These are phyloP conservation scores for Odontocolon sp. DNA, from an alignment of 2,888 invertebrate genomes.

Conservation along the genomic window DNA sequence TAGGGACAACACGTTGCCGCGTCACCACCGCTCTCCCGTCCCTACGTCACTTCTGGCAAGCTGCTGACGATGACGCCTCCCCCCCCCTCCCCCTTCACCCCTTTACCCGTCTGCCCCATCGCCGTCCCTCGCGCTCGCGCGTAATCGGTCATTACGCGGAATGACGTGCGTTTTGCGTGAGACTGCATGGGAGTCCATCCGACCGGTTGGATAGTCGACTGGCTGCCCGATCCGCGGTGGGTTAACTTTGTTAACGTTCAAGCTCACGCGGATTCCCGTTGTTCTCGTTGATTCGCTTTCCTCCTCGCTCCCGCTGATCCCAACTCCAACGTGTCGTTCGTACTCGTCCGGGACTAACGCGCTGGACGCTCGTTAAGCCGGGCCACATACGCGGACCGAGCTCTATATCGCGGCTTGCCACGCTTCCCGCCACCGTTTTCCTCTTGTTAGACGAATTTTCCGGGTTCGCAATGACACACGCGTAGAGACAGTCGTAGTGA, in stretches of 20 bases:
- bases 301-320: slow-evolving; percentile 61
- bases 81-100: not conserved
- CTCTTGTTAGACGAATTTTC: slow-evolving; percentile 59
- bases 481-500: slow-evolving; percentile 53
- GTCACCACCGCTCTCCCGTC: slow-evolving; percentile 66
- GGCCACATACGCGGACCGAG: slow-evolving; percentile 30
- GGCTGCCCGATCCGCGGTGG: slow-evolving; percentile 32
- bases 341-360: slow-evolving; percentile 42
- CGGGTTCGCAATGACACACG: slow-evolving; percentile 33
- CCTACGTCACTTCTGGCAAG: slow-evolving; percentile 45
- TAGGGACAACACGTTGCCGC: slow-evolving; percentile 74
- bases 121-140: slow-evolving; percentile 56
- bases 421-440: slow-evolving; percentile 55
- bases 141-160: slow-evolving; percentile 80
- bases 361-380: slow-evolving; percentile 53
- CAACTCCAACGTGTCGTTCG: not conserved
- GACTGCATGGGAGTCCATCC: slow-evolving; percentile 62
- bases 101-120: not conserved
- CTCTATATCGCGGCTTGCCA: slow-evolving; percentile 57
- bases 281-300: slow-evolving; percentile 37
- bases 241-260: slow-evolving; percentile 77
- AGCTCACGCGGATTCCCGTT: slow-evolving; percentile 70
- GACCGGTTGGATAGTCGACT: not conserved
- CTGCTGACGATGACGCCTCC: slow-evolving; percentile 53
- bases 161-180: slow-evolving; percentile 78